Base-by-base conservation (phyloP, 2,888 invertebrate genomes). In the Fissipunctia ypsillon region DNA sequence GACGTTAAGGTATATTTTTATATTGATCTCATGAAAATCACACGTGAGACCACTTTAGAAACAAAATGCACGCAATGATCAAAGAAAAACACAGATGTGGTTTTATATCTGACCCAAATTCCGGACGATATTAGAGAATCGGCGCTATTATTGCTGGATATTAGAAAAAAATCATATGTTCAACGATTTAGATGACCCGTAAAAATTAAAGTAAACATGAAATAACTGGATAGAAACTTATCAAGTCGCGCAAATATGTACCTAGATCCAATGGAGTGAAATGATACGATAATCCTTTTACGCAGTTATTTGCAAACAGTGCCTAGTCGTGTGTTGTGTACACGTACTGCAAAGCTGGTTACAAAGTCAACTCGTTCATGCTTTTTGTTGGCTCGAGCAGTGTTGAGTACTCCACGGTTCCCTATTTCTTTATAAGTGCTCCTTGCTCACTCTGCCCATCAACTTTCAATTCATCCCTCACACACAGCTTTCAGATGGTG, bases 81-180 rank as follows among this genome's bases (percentile, higher is more conserved):
- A 78, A 78, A 73, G 71, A 69, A 38, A 73, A 45, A 80, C 61
- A 56, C 64, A 54, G 56, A 35, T 45, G 45, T 86, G 54, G 41
- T 60, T 73, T 75, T 68, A 75, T 88, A 61, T 60, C 63, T 66
- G 76, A 70, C 86, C 85, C 52, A 66, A 76, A 80, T 80, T 25
- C 65, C 65, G n/a, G 35, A 67, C 38, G 60, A 19, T 50, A 60
- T 50, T 31, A 63, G 22, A 67, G 2, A 70, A 63, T 57, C 16
- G 12, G 16, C 59, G 22, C 28, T 68, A 45, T 78, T 73, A 50
- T 52, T 60, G 10, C 5, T 50, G 16, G n/a, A 43, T 69, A 73
- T 80, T 75, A 80, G 57, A 78, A 59, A 68, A 64, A 59, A 68
- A 10, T 35, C 63, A 67, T 43, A 63, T 67, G 67, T 63, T 54